Evolutionary conservation across 2,888 invertebrate species (phyloP).

Genomic region (Pardosa pseudoannulata): DNA sequence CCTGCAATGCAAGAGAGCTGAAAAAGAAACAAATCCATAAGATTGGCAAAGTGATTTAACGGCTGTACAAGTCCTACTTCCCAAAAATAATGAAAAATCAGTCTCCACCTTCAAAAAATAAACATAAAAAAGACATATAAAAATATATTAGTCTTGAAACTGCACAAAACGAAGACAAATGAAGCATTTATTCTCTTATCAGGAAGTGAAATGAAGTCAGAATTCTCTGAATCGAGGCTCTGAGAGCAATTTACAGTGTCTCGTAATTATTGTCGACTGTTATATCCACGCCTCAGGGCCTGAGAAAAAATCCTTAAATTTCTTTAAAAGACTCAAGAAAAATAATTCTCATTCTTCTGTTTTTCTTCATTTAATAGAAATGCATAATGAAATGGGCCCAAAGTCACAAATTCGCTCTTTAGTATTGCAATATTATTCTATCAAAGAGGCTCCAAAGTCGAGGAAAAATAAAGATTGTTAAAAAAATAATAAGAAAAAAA

Average conservation of each 20-base stretch:
- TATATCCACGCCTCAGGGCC: constrained; percentile 60
- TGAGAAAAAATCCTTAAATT: constrained; percentile 49
- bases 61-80: too few relatives aligned
- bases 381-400: constrained; percentile 64
- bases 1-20: too few relatives aligned
- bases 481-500: neutral
- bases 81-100: too few relatives aligned
- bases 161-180: neutral
- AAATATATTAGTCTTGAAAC: neutral
- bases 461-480: neutral
- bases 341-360: constrained; percentile 66
- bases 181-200: neutral
- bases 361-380: constrained; percentile 68
- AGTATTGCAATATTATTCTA: constrained; percentile 71
- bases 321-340: constrained; percentile 44
- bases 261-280: constrained; percentile 56
- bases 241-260: constrained; percentile 2
- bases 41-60: too few relatives aligned
- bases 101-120: too few relatives aligned
- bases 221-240: neutral
- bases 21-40: too few relatives aligned
- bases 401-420: constrained; percentile 54
- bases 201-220: neutral
- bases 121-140: too few relatives aligned
- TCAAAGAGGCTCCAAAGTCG: constrained; percentile 61